Conservation (phyloP, 2,888 invertebrate genomes). For the Rotaria sp. region DNA sequence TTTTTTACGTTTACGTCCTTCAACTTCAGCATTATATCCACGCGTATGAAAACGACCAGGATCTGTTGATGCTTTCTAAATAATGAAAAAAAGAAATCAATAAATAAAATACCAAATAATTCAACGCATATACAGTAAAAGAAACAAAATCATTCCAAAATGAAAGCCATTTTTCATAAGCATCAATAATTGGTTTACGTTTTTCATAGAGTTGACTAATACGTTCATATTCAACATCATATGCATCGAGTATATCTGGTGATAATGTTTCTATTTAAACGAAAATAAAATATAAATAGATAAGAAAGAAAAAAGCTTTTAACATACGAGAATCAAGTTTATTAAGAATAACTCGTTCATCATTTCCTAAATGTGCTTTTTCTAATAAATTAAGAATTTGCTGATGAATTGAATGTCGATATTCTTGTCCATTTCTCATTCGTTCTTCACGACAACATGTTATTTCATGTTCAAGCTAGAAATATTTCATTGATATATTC, state of each 20-base stretch:
- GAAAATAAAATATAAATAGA: not conserved
- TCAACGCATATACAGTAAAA: not conserved
- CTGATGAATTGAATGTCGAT: not conserved
- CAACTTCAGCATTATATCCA: not conserved
- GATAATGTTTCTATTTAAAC: not conserved
- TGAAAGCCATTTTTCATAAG: not conserved
- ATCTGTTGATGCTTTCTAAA: not conserved
- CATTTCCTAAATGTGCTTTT: not conserved
- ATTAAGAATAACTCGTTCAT: not conserved
- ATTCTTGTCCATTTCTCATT: conserved; percentile 10
- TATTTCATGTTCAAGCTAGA: conserved; percentile 8
- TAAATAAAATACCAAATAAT: too few species aligned
- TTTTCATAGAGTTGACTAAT: not conserved
- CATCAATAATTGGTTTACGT: not conserved
- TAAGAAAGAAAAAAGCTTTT: not conserved
- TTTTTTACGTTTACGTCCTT: conserved; percentile 20
- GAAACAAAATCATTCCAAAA: conserved; percentile 1
- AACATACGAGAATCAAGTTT: not conserved
- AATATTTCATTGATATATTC: not conserved
- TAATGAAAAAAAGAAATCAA: not conserved
- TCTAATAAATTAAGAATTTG: not conserved
- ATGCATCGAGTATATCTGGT: not conserved
- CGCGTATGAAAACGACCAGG: not conserved
- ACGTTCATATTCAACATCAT: not conserved
- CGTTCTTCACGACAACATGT: not conserved